These are phyloP conservation scores for Platanista minor DNA, from an alignment of 2,113 vertebrate species.

Conservation along the genomic window DNA sequence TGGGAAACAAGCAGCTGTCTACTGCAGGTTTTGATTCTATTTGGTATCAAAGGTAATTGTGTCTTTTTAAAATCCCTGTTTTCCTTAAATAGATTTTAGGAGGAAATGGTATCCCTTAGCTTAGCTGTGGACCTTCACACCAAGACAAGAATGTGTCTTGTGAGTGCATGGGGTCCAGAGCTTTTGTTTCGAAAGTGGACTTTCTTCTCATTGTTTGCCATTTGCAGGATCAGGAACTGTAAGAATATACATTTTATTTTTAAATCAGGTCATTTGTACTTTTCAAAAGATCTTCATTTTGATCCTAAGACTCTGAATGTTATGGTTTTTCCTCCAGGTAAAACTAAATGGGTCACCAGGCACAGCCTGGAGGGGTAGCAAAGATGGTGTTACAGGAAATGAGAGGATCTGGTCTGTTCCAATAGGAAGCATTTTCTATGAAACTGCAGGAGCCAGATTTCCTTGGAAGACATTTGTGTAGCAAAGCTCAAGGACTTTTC, in stretches of 20 bases:
- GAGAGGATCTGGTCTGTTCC: background rate
- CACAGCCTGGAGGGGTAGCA: background rate
- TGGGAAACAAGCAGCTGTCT: slow-evolving; percentile 13
- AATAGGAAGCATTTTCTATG: background rate
- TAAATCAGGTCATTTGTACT: background rate
- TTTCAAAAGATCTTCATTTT: background rate
- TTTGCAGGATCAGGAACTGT: background rate
- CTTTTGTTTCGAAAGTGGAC: background rate
- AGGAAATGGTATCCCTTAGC: background rate
- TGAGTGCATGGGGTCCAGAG: background rate
- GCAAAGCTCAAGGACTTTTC: background rate
- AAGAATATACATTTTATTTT: background rate
- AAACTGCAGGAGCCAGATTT: background rate
- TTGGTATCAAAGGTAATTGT: background rate
- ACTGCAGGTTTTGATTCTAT: background rate
- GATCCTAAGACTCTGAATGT: background rate
- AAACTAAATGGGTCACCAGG: background rate
- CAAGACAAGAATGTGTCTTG: background rate
- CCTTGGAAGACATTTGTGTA: background rate
- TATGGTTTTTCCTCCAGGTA: background rate
- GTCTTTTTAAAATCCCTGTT: background rate
- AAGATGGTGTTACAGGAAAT: background rate
- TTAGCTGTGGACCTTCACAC: background rate
- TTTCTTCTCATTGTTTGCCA: background rate
- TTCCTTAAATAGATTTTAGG: background rate